phyloP scores from a whole-genome alignment of 2,113 vertebrate genomes.

The Campylomormyrus numenius region DNA sequence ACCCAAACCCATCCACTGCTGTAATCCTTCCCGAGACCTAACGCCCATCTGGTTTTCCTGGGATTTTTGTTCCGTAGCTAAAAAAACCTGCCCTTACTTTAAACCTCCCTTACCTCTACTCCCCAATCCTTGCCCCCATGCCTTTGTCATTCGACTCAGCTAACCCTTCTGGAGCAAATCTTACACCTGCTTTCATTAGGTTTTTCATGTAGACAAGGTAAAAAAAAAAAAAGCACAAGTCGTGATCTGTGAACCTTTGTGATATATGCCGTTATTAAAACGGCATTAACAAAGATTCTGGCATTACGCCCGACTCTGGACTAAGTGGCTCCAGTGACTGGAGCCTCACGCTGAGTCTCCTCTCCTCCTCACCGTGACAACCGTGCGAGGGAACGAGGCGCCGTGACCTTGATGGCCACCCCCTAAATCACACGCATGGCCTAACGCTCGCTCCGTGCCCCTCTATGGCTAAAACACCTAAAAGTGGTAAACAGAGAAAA shows the following conservation, averaged over 20 bases:
- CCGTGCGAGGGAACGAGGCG: not conserved
- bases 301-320: not conserved
- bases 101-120: not conserved
- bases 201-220: not conserved
- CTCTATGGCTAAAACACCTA: not conserved
- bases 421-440: not conserved
- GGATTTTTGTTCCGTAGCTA: not conserved
- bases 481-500: not conserved
- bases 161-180: not conserved
- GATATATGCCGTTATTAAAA: constrained; percentile 2
- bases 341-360: not conserved
- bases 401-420: not conserved
- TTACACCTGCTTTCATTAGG: not conserved
- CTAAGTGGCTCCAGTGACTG: not conserved
- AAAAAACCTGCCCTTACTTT: not conserved
- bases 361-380: not conserved
- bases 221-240: not conserved
- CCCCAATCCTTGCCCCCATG: not conserved
- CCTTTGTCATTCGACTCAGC: not conserved
- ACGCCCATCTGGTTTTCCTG: not conserved
- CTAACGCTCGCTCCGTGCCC: not conserved
- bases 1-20: not conserved
- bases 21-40: not conserved
- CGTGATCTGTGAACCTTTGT: not conserved
- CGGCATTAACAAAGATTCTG: not conserved